Base-by-base conservation (phyloP, 2,888 invertebrate species). In the Polietes domitor region DNA sequence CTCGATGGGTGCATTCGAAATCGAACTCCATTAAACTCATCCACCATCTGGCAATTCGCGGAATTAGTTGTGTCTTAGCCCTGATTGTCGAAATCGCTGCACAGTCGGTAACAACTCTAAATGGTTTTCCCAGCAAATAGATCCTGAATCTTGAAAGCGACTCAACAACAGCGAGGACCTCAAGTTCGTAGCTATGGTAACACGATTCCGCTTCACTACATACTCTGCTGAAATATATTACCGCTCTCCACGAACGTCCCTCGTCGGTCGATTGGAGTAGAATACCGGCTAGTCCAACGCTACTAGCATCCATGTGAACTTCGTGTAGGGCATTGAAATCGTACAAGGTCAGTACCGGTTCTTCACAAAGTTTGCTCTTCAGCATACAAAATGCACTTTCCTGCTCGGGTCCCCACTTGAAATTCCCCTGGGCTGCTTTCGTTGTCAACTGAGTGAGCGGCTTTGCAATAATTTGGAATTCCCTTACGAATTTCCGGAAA, bases 391-490 rank as follows among this genome's bases (percentile, higher is more conserved):
- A 65, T 12, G 50, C 32, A 10, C 28, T 10, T 24, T 65, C 28
- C 12, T 75, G 80, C 4, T 50, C 24, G 7, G 9, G 24, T 47
- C n/a, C n/a, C 65, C 76, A 76, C 9, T 12, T 4, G 24, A 65
- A 65, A 9, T 17, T 19, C 7, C 3, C 1, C 2, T 55, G 47
- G 15, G 32, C 32, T 17, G 12, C 28, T 68, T 28, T 68, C 32
- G 41, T 41, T 37, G 32, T 63, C 3, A 19, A 50, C n/a, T 1
- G 6, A 3, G 85, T 89, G 41, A 90, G 50, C 6, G 89, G 81
- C 47, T 68, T 79, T 1, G 78, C 37, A 10, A 82, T 82, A 10
- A 70, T 19, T 0, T 77, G 55, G 28, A 82, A 85, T n/a, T 78
- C 5, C 43, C 28, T 17, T 0, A 82, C 72, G 24, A 85, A 80